These are phyloP conservation scores for Hestina assimilis DNA, from an alignment of 1,140 invertebrate genomes.

Conservation along the genomic window DNA sequence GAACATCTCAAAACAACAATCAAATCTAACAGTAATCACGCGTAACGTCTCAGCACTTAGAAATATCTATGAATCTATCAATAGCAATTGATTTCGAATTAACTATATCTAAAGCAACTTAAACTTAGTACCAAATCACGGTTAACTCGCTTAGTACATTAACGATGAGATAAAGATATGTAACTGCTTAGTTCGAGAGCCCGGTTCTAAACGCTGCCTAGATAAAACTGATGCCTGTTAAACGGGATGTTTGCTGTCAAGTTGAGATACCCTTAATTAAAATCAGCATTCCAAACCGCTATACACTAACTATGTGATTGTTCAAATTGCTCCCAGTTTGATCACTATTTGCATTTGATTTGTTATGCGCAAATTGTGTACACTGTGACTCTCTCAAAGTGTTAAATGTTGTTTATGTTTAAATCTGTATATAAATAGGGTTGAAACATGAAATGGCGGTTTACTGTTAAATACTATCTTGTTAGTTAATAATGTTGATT, in stretches of 20 bases:
- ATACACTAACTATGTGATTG: not conserved
- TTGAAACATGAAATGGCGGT: no score
- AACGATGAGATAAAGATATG: conserved; percentile 6
- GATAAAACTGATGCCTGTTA: conserved; percentile 1
- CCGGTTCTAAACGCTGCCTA: not conserved
- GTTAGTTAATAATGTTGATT: no score
- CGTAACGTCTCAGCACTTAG: not conserved
- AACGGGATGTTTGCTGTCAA: conserved; percentile 4
- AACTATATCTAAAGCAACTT: not conserved
- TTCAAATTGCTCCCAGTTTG: not conserved
- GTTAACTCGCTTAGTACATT: not conserved
- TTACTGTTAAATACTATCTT: no score
- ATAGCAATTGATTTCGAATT: not conserved
- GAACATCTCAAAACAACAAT: not conserved
- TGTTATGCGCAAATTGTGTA: no score
- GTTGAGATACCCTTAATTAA: conserved; percentile 7
- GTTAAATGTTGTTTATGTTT: no score
- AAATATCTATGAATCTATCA: not conserved
- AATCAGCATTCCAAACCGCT: conserved; percentile 5
- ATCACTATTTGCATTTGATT: not conserved
- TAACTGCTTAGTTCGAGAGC: conserved; percentile 10
- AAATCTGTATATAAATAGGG: no score
- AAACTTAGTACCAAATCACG: no score
- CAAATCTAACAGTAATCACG: not conserved
- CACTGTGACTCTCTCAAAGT: no score